phyloP scores from a whole-genome alignment of 53 echinoderm and acorn worm species.

The Arbacia lixula region DNA sequence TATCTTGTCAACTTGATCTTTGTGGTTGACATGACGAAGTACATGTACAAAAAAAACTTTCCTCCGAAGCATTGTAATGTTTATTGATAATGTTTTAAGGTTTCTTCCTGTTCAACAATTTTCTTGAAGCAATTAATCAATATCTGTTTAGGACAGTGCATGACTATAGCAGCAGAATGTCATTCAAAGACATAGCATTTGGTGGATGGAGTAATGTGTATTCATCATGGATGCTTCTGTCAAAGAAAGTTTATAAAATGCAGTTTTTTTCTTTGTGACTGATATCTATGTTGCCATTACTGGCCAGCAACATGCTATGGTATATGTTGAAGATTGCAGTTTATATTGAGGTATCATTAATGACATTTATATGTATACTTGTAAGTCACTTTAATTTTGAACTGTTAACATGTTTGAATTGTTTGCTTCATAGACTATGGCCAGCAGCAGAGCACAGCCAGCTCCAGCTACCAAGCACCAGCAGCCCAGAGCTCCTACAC shows the following conservation, averaged over 20 bases:
- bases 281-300: too few relatives aligned
- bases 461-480: slow-evolving; percentile 19
- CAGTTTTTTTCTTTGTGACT: too few relatives aligned
- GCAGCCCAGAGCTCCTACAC: slow-evolving; percentile 32
- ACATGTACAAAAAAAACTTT: slow-evolving; percentile 24
- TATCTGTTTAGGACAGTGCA: too few relatives aligned
- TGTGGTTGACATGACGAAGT: slow-evolving; percentile 47
- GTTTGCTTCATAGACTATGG: neutral
- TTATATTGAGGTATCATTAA: neutral
- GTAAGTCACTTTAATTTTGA: neutral
- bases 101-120: neutral
- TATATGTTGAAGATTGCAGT: too few relatives aligned
- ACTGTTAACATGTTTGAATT: neutral
- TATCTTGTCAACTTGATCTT: slow-evolving; percentile 41
- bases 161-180: too few relatives aligned
- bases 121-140: too few relatives aligned
- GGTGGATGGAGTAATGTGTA: too few relatives aligned
- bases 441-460: slow-evolving; percentile 10
- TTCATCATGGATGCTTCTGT: too few relatives aligned
- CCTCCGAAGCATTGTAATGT: neutral
- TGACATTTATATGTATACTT: neutral
- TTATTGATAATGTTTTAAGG: neutral
- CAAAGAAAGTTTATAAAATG: too few relatives aligned
- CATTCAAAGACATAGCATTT: too few relatives aligned
- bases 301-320: too few relatives aligned